Conservation (phyloP, 2,113 vertebrate genomes). For the Petromus typicus region DNA sequence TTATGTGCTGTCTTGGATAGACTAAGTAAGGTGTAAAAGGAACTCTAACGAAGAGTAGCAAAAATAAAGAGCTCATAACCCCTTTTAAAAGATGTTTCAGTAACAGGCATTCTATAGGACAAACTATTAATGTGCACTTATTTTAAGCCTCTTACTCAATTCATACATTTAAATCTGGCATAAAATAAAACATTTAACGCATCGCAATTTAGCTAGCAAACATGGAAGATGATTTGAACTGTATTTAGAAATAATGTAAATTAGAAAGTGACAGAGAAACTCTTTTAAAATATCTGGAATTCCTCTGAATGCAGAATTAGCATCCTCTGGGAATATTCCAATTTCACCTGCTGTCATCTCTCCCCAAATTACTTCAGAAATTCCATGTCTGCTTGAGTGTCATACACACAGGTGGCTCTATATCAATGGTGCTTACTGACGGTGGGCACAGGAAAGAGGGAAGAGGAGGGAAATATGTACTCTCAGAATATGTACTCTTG, state of each 20-base stretch:
- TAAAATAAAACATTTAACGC: constrained; percentile 71
- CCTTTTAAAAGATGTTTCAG: neutral
- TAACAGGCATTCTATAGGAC: neutral
- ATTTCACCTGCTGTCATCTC: constrained; percentile 72
- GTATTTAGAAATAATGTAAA: constrained; percentile 70
- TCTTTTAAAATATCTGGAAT: constrained; percentile 51
- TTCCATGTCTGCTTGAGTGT: constrained; percentile 53
- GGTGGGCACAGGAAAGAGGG: neutral
- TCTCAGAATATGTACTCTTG: constrained; percentile 33
- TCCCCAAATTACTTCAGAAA: constrained; percentile 65
- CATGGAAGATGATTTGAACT: constrained; percentile 61
- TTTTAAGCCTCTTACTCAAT: constrained; percentile 59
- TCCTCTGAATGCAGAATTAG: constrained; percentile 45
- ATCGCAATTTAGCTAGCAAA: constrained; percentile 56
- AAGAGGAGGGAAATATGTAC: constrained; percentile 36
- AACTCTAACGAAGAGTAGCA: neutral
- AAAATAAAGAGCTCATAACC: neutral
- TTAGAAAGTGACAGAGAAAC: neutral
- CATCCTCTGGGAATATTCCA: constrained; percentile 62
- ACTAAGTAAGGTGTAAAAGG: neutral
- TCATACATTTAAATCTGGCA: constrained; percentile 33
- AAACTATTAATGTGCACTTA: constrained; percentile 34
- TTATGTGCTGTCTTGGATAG: neutral
- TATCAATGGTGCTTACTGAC: constrained; percentile 64
- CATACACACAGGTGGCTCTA: constrained; percentile 69